Conservation (phyloP, 2,113 vertebrate species). For the Etheostoma cragini region DNA sequence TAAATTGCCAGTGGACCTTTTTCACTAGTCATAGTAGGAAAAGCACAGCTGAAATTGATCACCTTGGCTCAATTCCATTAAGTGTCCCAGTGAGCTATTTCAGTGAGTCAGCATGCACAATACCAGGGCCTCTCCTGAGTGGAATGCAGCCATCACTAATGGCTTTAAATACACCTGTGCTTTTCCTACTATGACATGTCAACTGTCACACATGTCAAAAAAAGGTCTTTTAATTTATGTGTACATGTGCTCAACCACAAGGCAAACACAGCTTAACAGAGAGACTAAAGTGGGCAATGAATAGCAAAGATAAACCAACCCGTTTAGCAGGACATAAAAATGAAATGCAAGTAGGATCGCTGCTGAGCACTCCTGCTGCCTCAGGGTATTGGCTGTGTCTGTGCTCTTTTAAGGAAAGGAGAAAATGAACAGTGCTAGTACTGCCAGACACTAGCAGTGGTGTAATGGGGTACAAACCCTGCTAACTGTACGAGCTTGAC, state of each 20-base stretch:
- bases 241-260: background rate
- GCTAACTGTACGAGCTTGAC: background rate
- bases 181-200: no score
- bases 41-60: no score
- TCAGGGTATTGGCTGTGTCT: background rate
- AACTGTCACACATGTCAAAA: no score
- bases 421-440: background rate
- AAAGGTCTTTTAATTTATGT: no score
- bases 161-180: no score
- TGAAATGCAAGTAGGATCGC: background rate
- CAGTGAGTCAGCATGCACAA: no score
- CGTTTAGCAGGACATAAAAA: background rate
- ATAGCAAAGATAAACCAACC: background rate
- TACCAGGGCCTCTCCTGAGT: no score
- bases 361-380: background rate
- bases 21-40: no score
- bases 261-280: background rate
- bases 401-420: slow-evolving; percentile 44
- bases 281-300: background rate
- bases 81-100: no score
- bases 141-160: no score
- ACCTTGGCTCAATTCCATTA: no score
- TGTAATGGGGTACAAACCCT: background rate
- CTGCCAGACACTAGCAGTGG: background rate
- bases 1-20: no score